Percentiles rank a stretch among this genome's conserved stretches.
Conservation (phyloP, 2,888 invertebrate genomes). For the Chrysotoxum bicinctum region DNA sequence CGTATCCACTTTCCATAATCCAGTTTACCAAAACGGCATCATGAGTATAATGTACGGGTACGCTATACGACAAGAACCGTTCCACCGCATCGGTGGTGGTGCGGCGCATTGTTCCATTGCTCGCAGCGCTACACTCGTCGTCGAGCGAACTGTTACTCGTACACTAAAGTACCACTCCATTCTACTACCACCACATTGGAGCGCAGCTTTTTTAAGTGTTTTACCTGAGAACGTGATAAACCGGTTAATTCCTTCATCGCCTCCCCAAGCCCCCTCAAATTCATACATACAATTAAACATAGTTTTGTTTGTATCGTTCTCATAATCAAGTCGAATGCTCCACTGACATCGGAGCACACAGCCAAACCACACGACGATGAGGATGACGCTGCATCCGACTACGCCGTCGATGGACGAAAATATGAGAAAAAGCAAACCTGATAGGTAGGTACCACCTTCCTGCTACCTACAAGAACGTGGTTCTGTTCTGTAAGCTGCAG, state of each 20-base stretch:
- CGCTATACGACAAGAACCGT: slow-evolving; percentile 65
- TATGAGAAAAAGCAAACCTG: not conserved
- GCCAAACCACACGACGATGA: slow-evolving; percentile 7
- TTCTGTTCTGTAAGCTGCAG: slow-evolving; percentile 5
- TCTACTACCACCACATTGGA: slow-evolving; percentile 2
- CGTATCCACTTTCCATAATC: slow-evolving; percentile 55
- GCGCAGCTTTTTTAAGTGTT: slow-evolving; percentile 10
- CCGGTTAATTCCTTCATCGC: slow-evolving; percentile 56
- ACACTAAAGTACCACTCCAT: not conserved
- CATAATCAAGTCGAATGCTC: slow-evolving; percentile 58
- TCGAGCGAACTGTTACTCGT: slow-evolving; percentile 31
- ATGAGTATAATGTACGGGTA: slow-evolving; percentile 48
- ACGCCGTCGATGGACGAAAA: not conserved
- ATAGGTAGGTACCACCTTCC: not conserved
- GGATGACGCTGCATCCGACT: not conserved
- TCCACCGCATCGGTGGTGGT: not conserved
- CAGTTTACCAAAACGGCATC: slow-evolving; percentile 60
- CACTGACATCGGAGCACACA: slow-evolving; percentile 40
- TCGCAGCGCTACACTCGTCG: slow-evolving; percentile 34
- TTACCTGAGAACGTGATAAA: slow-evolving; percentile 55
- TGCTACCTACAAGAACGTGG: slow-evolving; percentile 14
- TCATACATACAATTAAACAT: not conserved
- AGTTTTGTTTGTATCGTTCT: slow-evolving; percentile 37
- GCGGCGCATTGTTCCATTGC: slow-evolving; percentile 46
- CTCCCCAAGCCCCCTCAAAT: not conserved